Base-by-base conservation (phyloP, 2,797 vertebrate species). In the Halcyon leucocephala region DNA sequence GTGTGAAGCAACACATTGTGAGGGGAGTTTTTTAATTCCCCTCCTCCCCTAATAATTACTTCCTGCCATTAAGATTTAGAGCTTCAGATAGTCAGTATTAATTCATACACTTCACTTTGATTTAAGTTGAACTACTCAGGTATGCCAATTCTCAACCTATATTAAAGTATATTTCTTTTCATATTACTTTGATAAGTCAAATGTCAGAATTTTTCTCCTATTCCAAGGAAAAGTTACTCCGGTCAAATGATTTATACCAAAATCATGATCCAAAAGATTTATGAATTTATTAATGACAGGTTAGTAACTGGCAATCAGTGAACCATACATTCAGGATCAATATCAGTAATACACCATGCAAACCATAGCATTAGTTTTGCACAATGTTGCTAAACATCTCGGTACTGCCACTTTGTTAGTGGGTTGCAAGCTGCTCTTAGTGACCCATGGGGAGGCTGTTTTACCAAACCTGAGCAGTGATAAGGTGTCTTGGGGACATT, bases 391-490 rank as follows among this genome's bases (percentile, higher is more conserved):
- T 51, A 26, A 89, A 35, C 7, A 22, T 5, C 51, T 55, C 14
- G 16, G 7, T 69, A 28, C 11, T 76, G 49, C 28, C 15, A 51
- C 49, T 46, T 21, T 28, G 15, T 31, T 77, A 41, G 28, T 25
- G 2, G 2, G 7, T 16, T 26, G 18, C n/a, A 64, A 22, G 8
- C 7, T 82, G 13, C 25, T 71, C 3, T 37, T 3, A 3, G 2
- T 49, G 35, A 71, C 10, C 8, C 5, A 5, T 9, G 5, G 6
- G 14, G 8, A 71, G 9, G 4, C 9, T 54, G 22, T 11, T 2
- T 42, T 67, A 19, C 8, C 7, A 57, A 37, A 14, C 4, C 11
- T 33, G 26, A 9, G 21, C 5, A 25, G 28, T 7, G 39, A 31
- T 67, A 21, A 26, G 37, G 11, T n/a, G 12, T 42, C 39, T 10